Percentiles rank a stretch among this genome's conserved stretches.
Conservation (phyloP, 2,113 vertebrate genomes). For the Phylloscopus whistleri region DNA sequence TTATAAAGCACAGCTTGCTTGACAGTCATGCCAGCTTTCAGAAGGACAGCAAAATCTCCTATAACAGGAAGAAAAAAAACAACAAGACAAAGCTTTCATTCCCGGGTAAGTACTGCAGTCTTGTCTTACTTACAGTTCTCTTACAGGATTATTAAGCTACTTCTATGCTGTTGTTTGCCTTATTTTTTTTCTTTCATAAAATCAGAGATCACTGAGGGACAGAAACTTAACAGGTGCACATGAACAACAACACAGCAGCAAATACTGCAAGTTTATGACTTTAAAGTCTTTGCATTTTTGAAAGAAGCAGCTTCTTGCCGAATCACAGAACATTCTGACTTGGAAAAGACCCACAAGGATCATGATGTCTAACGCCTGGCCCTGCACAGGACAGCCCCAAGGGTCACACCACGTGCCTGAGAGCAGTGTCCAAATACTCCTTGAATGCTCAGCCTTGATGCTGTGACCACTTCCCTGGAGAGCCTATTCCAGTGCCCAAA, state of each 20-base stretch:
- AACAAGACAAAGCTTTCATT: not conserved
- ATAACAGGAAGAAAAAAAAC: not conserved
- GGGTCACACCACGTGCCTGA: not conserved
- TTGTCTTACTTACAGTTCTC: not conserved
- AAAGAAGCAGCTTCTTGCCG: not conserved
- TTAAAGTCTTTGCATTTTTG: not conserved
- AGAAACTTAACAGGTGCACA: not conserved
- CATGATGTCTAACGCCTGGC: not conserved
- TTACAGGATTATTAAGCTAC: not conserved
- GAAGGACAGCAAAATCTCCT: constrained; percentile 95
- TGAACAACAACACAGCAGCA: not conserved
- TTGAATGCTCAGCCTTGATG: not conserved
- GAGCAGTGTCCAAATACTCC: not conserved
- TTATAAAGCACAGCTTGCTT: constrained; percentile 95
- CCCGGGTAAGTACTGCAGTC: not conserved
- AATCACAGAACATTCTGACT: not conserved
- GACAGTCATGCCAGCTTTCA: constrained; percentile 97
- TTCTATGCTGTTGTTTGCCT: not conserved
- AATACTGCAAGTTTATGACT: not conserved
- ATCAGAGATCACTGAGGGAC: not conserved
- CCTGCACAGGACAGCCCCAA: not conserved
- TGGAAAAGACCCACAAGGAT: not conserved
- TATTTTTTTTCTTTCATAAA: not conserved
- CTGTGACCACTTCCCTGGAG: not conserved
- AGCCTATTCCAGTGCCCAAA: not conserved